Base-by-base conservation (phyloP, 2,113 vertebrate genomes). In the Tachycineta bicolor region DNA sequence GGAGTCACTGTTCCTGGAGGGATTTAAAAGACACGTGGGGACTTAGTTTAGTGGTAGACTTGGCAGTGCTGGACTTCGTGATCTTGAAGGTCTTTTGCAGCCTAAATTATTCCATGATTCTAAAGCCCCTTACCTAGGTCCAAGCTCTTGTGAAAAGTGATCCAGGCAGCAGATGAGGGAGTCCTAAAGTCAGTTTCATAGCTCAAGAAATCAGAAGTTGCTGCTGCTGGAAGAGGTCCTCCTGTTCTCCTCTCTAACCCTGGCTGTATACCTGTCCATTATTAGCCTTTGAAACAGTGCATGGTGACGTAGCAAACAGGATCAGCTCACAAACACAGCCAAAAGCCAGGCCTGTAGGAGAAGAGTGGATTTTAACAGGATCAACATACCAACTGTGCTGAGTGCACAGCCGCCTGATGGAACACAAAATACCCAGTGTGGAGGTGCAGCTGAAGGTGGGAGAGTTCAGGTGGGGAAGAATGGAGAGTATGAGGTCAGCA, bases 231-330 rank as follows among this genome's bases (percentile, higher is more conserved):
- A 64, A 43, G 59, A 73, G 7, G 13, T 6, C 7, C 24, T 49
- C 29, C 29, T 10, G 4, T 11, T 14, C 49, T 83, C 37, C 13
- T 39, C 26, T 64, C 44, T 12, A 34, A 22, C 46, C 43, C 10
- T 53, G 59, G 16, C 43, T 43, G 7, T 29, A 5, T 19, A 13
- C 37, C 24, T 58, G 49, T 70, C 80, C 68, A 16, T 68, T 31
- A 24, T 23, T 83, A 89, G 23, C 68, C 49, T 44, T 44, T 14
- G 4, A 12, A 44, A 44, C 46, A 19, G 63, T 25, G 5, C 5
- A 0, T 3, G 3, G 29, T 49, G 14, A 11, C 3, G 8, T 11
- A 34, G 23, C 49, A 39, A 41, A 79, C 0, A 1, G 19, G 25
- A 28, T 60, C 59, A 41, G 29, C 37, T 56, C 47, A 33, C 34